Conservation (phyloP, 1,140 invertebrate genomes). For the Pantala flavescens region DNA sequence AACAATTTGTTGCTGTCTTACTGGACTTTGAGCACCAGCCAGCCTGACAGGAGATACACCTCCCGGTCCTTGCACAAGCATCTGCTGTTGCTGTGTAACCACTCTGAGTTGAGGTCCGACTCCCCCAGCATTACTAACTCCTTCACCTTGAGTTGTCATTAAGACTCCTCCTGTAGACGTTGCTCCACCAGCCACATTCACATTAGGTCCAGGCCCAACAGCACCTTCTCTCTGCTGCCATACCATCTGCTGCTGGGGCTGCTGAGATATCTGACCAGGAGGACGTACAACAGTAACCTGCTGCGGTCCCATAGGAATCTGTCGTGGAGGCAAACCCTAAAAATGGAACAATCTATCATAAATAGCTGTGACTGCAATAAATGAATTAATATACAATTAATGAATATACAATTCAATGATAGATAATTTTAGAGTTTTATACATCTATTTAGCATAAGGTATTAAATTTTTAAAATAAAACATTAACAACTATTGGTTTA, state of each 20-base stretch:
- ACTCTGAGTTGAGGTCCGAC: neutral
- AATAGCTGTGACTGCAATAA: too few relatives aligned
- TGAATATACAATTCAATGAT: too few relatives aligned
- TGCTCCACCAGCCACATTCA: constrained; percentile 22
- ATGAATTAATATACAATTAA: too few relatives aligned
- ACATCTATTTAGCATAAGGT: too few relatives aligned
- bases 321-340: neutral
- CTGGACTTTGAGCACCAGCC: constrained; percentile 30
- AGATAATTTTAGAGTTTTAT: too few relatives aligned
- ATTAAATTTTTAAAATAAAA: too few relatives aligned
- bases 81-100: constrained; percentile 15
- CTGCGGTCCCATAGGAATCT: neutral
- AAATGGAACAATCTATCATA: neutral
- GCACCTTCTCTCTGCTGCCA: neutral
- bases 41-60: neutral
- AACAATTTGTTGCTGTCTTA: constrained; percentile 15
- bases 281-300: constrained; percentile 12
- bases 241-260: constrained; percentile 19
- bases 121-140: neutral
- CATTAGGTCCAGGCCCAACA: neutral
- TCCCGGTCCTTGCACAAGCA: neutral
- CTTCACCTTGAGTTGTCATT: neutral
- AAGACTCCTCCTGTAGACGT: neutral
- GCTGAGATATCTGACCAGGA: constrained; percentile 18
- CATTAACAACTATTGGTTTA: too few relatives aligned